Evolutionary conservation across 2,888 invertebrate species (phyloP).

Genomic region (Cephus spinipes): DNA sequence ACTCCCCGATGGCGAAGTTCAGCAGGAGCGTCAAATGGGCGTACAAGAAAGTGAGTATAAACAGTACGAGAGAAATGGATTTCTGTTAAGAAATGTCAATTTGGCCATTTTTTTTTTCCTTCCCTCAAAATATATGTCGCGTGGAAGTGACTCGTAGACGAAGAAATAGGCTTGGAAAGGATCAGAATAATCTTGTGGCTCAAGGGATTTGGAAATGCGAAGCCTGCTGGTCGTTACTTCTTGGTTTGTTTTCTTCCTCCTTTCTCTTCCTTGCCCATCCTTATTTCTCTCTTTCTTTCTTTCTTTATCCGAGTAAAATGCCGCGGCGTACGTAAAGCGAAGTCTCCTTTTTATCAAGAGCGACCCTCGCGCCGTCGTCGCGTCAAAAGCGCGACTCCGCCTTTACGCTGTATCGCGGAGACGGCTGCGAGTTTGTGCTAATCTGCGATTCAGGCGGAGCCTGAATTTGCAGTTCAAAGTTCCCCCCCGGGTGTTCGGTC

Average conservation of each 20-base stretch:
- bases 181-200: too few species aligned
- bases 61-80: neutral
- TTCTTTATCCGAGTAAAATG: too few species aligned
- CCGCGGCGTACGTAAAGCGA: neutral
- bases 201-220: too few species aligned
- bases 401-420: constrained; percentile 1
- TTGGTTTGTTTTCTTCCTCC: too few species aligned
- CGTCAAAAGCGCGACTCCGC: neutral
- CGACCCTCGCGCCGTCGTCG: neutral
- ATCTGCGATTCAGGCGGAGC: constrained; percentile 20
- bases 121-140: neutral
- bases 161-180: too few species aligned
- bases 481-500: neutral
- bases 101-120: neutral
- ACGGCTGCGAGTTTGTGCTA: neutral
- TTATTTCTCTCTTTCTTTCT: too few species aligned
- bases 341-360: neutral
- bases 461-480: constrained; percentile 33
- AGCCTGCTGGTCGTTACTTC: too few species aligned
- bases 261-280: too few species aligned
- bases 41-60: constrained; percentile 55
- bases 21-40: constrained; percentile 55
- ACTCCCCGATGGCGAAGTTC: constrained; percentile 56
- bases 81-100: too few species aligned
- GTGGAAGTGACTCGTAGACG: too few species aligned